Base-by-base conservation (phyloP, 2,888 invertebrate species). In the Psylliodes chrysocephalus region DNA sequence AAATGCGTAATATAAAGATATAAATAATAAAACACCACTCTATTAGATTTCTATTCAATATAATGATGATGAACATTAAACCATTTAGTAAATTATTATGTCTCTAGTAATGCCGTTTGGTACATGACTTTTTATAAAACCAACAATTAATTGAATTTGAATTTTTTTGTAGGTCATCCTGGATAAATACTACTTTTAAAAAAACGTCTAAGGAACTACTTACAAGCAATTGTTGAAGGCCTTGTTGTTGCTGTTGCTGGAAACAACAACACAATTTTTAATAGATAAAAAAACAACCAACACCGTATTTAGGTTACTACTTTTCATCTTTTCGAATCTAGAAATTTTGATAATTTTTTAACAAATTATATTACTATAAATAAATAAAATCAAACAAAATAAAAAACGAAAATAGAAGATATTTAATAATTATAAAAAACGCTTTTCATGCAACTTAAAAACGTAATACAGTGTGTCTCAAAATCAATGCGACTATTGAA, bases 191-290 rank as follows among this genome's bases (percentile, higher is more conserved):
- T 61, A 40, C 56, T 47, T 55, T 55, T 44, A 53, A 42, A 15
- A n/a, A 68, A 70, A 65, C 63, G 59, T 68, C 68, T 68, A 72
- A 67, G 76, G 71, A 78, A 78, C 82, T 84, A 91, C 94, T 92
- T 90, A 94, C 94, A 90, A 94, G 89, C 86, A 94, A 89, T 86
- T 94, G 94, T 84, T 94, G 94, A 77, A 94, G 90, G 84, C 93
- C 93, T 84, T 93, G 93, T 86, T 94, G 94, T 85, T 94, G 93
- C 85, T 93, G 93, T 89, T 93, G 93, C 93, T 93, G 89, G 82
- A 88, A 84, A 79, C 81, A 82, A 82, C 81, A 82, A 82, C 81
- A 77, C 69, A 75, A 76, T 78, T 78, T 76, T 74, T 49, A 49
- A 62, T 63, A 52, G 51, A 49, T 59, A 28, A 49, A 64, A 71